These are phyloP conservation scores for Cosmorhoe ocellata DNA, from an alignment of 2,888 invertebrate genomes.

Conservation along the genomic window DNA sequence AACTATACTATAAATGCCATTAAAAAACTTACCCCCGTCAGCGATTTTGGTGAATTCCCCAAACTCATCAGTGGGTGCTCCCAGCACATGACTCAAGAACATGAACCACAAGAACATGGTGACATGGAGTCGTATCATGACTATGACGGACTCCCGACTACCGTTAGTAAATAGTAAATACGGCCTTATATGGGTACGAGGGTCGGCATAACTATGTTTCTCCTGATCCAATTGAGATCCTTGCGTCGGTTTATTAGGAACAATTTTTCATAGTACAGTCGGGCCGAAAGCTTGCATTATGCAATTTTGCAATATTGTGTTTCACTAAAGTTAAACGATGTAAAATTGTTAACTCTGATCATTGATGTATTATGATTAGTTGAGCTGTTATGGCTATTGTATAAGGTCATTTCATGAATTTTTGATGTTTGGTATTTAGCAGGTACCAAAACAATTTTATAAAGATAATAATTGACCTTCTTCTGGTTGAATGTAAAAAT, in stretches of 20 bases:
- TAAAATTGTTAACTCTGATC: too few species aligned
- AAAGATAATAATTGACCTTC: too few species aligned
- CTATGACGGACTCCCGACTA: conserved; percentile 34
- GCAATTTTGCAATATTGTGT: conserved; percentile 5
- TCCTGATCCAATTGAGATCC: conserved; percentile 69
- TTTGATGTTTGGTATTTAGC: too few species aligned
- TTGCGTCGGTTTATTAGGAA: conserved; percentile 56
- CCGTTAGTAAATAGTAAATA: conserved; percentile 31
- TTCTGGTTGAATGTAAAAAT: too few species aligned
- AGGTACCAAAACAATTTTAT: too few species aligned
- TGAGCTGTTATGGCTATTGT: too few species aligned
- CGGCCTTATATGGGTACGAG: conserved; percentile 58
- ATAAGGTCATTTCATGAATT: too few species aligned
- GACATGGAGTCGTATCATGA: conserved; percentile 40
- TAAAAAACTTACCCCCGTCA: conserved; percentile 39
- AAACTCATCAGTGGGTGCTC: conserved; percentile 57
- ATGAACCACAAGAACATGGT: conserved; percentile 52
- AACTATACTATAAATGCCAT: background rate
- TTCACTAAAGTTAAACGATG: too few species aligned
- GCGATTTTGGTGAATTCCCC: conserved; percentile 50
- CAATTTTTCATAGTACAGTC: conserved; percentile 62
- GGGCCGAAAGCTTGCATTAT: conserved; percentile 32
- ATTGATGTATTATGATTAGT: too few species aligned
- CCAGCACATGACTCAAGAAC: conserved; percentile 43
- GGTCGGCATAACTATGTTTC: conserved; percentile 58